Conservation (phyloP, 2,888 invertebrate species). For the Merodon equestris region DNA sequence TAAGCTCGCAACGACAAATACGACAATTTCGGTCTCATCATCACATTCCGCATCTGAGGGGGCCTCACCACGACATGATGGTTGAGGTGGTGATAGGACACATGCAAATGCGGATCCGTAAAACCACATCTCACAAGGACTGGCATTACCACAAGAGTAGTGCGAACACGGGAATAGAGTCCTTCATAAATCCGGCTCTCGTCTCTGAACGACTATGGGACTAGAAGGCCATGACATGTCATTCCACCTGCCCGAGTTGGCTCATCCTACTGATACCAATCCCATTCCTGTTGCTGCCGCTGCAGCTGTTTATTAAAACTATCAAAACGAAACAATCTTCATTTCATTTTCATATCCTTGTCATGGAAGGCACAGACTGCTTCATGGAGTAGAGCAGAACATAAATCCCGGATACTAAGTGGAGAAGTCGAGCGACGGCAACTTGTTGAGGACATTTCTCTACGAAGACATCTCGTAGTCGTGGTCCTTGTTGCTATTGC, state of each 20-base stretch:
- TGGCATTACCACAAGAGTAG: constrained; percentile 5
- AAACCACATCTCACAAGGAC: constrained; percentile 44
- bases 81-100: not conserved
- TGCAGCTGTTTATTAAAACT: constrained; percentile 63
- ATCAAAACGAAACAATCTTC: constrained; percentile 67
- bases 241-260: not conserved
- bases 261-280: not conserved
- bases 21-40: constrained; percentile 51
- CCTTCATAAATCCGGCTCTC: constrained; percentile 49
- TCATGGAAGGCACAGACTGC: not conserved
- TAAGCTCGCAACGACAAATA: constrained; percentile 56
- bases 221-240: constrained; percentile 10
- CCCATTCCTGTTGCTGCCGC: too few relatives aligned
- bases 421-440: constrained; percentile 15
- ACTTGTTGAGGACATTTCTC: constrained; percentile 54
- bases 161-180: constrained; percentile 18
- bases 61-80: not conserved
- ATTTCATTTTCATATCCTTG: constrained; percentile 62
- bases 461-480: constrained; percentile 32
- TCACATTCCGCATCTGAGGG: constrained; percentile 24
- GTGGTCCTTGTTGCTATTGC: too few relatives aligned
- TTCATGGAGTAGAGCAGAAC: constrained; percentile 5
- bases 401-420: constrained; percentile 44
- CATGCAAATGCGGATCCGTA: constrained; percentile 49
- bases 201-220: constrained; percentile 22